Base-by-base conservation (phyloP, 2,888 invertebrate genomes). In the Phortica okadai region DNA sequence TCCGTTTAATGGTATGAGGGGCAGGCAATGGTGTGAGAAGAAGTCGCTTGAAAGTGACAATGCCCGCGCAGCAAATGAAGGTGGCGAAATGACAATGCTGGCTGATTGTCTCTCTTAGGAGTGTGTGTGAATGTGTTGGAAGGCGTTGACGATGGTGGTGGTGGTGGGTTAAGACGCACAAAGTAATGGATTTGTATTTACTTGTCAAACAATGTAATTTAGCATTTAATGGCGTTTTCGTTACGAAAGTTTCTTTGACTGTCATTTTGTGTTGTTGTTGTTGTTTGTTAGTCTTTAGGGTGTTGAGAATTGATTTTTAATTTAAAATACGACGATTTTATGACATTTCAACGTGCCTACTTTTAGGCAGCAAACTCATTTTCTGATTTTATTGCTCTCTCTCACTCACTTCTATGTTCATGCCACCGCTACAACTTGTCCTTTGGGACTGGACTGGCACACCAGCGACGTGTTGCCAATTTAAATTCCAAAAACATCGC, bases 171-270 rank as follows among this genome's bases (percentile, higher is more conserved):
- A 21, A 50, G 50, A 50, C 6, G 3, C 50, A 50, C 50, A 50
- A 25, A 54, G 70, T 77, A 79, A 77, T 79, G 79, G 79, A 77
- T 77, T 79, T 79, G 79, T 79, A 79, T 79, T 79, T 75, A 74
- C 72, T 81, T 82, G 82, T 86, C 83, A 83, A 84, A 82, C 83
- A 84, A 81, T 80, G 82, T 82, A 88, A 87, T 86, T 86, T 86
- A 78, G 76, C 75, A 80, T 84, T 87, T 88, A 83, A 86, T 85
- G 86, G 67, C 82, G 78, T 62, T 16, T 80, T 81, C 83, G 81
- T 80, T 78, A 42, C 21, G 54, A 6, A 56, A 25, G 33, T 16
- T 50, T 21, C 21, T 6, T 0, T 42, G 14, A 21, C 44, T 16
- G 33, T 21, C 25, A 62, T 41, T 59, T 33, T 16, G 70, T 73